phyloP scores from a whole-genome alignment of 2,113 vertebrate genomes.

The Parus major region DNA sequence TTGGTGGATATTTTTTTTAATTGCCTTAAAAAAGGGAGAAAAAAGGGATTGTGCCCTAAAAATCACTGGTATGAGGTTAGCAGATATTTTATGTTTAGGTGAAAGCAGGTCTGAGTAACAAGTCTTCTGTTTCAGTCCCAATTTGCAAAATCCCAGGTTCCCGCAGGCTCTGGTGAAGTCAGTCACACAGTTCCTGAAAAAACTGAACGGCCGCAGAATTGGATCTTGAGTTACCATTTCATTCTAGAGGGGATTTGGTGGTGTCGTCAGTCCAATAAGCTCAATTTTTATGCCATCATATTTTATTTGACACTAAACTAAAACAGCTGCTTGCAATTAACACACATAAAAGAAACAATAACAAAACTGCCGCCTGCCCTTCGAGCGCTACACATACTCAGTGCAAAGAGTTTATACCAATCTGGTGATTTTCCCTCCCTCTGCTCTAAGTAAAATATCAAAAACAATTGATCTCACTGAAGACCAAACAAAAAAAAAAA shows the following conservation, averaged over 20 bases:
- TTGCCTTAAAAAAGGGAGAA: neutral
- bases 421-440: conserved; percentile 30
- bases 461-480: conserved; percentile 26
- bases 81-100: neutral
- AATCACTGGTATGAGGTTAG: neutral
- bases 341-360: conserved; percentile 59
- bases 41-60: neutral
- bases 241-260: conserved; percentile 11
- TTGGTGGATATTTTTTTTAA: neutral
- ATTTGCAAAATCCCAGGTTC: neutral
- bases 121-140: neutral
- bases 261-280: conserved; percentile 22
- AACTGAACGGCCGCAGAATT: neutral
- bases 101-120: neutral
- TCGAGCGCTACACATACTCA: neutral
- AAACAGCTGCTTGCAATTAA: conserved; percentile 65
- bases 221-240: neutral
- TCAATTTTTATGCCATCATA: conserved; percentile 21
- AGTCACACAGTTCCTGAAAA: neutral
- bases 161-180: neutral
- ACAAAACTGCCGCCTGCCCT: conserved; percentile 20
- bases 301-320: conserved; percentile 48
- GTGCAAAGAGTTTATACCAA: conserved; percentile 38
- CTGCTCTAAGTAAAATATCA: conserved; percentile 32
- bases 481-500: neutral